These are phyloP conservation scores for Chamaea fasciata DNA, from an alignment of 2,113 vertebrate species.

Conservation along the genomic window DNA sequence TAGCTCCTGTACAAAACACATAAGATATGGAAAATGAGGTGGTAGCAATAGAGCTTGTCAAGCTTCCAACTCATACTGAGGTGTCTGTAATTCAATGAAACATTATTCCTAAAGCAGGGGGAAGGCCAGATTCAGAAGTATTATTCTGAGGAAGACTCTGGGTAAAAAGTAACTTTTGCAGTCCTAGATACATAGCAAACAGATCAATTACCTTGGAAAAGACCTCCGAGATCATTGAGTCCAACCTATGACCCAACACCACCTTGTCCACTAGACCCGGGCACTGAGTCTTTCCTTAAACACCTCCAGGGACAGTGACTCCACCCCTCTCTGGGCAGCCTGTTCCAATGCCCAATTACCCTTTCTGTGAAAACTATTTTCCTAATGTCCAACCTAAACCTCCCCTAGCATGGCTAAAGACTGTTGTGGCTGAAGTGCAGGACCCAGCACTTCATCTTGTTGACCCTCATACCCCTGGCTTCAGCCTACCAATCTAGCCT, in stretches of 20 bases:
- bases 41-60: background rate
- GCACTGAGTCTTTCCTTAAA: background rate
- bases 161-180: background rate
- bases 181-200: background rate
- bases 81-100: background rate
- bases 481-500: background rate
- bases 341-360: background rate
- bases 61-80: background rate
- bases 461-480: background rate
- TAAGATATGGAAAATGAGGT: background rate
- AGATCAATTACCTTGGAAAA: background rate
- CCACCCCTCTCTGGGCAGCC: background rate
- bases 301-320: rapidly evolving
- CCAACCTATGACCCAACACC: background rate
- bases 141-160: background rate
- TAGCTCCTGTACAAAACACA: background rate
- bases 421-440: background rate
- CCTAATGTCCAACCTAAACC: background rate
- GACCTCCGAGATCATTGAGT: background rate
- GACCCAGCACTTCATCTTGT: rapidly evolving
- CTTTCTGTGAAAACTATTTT: background rate
- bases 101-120: background rate
- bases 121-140: background rate
- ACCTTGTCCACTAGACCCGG: background rate
- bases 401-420: background rate